Base-by-base conservation (phyloP, 2,888 invertebrate species). In the Philonicus albiceps region DNA sequence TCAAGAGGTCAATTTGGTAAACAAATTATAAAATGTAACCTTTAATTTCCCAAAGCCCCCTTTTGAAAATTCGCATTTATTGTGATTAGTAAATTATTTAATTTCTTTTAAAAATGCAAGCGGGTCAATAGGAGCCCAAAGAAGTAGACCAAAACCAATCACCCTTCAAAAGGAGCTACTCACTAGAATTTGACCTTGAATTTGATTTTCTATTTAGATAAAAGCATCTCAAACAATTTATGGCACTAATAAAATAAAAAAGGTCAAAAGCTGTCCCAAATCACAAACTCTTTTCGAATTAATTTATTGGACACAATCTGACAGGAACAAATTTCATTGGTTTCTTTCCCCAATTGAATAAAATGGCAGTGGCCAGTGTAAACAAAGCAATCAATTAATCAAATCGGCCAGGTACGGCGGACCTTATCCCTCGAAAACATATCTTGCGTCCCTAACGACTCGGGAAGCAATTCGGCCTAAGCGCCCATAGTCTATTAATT, bases 301-400 rank as follows among this genome's bases (percentile, higher is more conserved):
- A 64, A 76, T 76, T 76, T 76, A 76, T 40, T 19, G 34, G 40
- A 22, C 34, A 37, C 76, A 76, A 76, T 76, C 76, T 37, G 37
- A 22, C 34, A 40, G 5, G 37, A 40, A 76, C 76, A 76, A 76
- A 76, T 76, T 76, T 76, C 22, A 37, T 40, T 76, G 76, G 76
- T 76, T 76, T 40, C 37, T 64, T 64, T 64, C 8, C 74, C 74
- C 40, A 83, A n/a, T 83, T 64, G 34, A 19, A 72, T 16, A 64
- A 83, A 83, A 72, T 83, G 72, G 83, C 34, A 83, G 34, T 19
- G 64, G 53, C 8, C 80, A 34, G 22, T 83, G 72, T 72, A 72
- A 83, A 83, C 64, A 83, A 83, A 83, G 40, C 83, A 72, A 72
- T 72, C 27, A 83, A 83, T 83, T 83, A 83, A 83, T 83, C 83